Percentiles rank a stretch among this genome's conserved stretches.
These are phyloP conservation scores for Didymodactylos carnosus DNA, from an alignment of 2,888 invertebrate species.

Conservation along the genomic window DNA sequence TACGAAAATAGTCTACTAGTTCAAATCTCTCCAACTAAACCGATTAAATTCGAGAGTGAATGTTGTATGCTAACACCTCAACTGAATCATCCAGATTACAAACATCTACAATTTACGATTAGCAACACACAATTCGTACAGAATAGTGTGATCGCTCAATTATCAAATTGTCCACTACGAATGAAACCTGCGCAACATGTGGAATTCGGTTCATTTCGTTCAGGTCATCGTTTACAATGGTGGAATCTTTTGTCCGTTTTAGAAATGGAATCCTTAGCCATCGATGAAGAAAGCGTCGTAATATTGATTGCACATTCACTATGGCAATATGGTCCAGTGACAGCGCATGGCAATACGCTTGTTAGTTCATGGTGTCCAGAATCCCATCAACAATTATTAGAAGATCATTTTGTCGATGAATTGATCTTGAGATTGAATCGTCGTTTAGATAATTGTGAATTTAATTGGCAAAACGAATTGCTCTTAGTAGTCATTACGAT, in stretches of 20 bases:
- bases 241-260: not conserved
- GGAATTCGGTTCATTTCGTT: not conserved
- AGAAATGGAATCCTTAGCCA: not conserved
- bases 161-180: not conserved
- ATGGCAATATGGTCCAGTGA: not conserved
- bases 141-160: not conserved
- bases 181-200: not conserved
- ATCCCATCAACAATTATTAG: not conserved
- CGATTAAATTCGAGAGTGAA: not conserved
- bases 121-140: not conserved
- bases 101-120: not conserved
- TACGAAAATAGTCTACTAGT: not conserved
- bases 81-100: not conserved
- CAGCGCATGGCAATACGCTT: not conserved
- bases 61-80: not conserved
- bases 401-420: not conserved
- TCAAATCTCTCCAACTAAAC: not conserved
- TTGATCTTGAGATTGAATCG: not conserved
- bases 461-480: not conserved
- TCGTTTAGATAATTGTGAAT: not conserved
- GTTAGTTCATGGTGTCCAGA: not conserved
- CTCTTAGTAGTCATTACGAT: not conserved
- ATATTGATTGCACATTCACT: not conserved
- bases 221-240: not conserved
- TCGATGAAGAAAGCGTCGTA: not conserved